These are phyloP conservation scores for Ichneumoninae sp. DNA, from an alignment of 2,888 invertebrate species.

Conservation along the genomic window DNA sequence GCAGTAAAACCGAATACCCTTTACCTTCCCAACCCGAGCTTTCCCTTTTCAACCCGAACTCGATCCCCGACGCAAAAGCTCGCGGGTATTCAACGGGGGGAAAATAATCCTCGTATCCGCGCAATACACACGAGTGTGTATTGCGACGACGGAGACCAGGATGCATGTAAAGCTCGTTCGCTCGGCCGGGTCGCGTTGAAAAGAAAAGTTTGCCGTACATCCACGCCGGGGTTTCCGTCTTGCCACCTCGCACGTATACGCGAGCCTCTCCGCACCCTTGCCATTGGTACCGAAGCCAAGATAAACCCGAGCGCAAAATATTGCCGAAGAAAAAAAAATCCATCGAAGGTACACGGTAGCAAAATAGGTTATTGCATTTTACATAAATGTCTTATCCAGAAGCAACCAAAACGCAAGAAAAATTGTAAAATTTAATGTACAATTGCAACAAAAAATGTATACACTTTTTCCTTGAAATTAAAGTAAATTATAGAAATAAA, in stretches of 20 bases:
- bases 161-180: slow-evolving; percentile 26
- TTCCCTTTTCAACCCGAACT: background rate
- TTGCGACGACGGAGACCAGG: background rate
- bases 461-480: no score
- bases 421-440: no score
- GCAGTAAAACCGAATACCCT: background rate
- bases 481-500: no score
- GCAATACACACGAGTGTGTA: background rate
- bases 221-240: background rate
- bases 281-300: slow-evolving; percentile 13
- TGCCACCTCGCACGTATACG: slow-evolving; percentile 22
- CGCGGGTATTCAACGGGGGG: background rate
- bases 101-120: slow-evolving; percentile 49
- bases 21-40: background rate
- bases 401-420: no score
- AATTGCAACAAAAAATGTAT: no score
- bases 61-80: background rate
- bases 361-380: no score
- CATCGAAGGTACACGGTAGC: no score
- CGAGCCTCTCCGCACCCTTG: background rate
- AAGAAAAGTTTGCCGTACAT: slow-evolving; percentile 44
- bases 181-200: slow-evolving; percentile 50
- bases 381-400: no score
- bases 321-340: no score
- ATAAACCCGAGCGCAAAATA: no score